Percentiles rank a stretch among this genome's conserved stretches.
These are phyloP conservation scores for Tamandua tetradactyla DNA, from an alignment of 2,797 vertebrate genomes.

Conservation along the genomic window DNA sequence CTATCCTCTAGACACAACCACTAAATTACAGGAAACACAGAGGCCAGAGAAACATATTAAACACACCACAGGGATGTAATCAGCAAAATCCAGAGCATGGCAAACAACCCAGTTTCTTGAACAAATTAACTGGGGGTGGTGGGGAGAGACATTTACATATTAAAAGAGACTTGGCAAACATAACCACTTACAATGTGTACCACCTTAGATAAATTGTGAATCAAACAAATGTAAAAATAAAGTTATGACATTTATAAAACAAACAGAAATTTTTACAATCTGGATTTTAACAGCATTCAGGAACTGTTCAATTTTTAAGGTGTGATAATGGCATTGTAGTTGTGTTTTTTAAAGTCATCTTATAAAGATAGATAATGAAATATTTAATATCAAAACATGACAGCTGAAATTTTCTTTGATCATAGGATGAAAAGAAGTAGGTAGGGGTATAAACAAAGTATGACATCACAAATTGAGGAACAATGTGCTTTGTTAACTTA, in stretches of 20 bases:
- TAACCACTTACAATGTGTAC: constrained; percentile 17
- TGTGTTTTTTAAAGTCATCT: constrained; percentile 20
- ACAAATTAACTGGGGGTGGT: constrained; percentile 32
- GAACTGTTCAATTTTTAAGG: constrained; percentile 35
- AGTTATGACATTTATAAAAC: neutral
- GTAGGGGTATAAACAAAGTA: neutral
- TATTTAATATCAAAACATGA: constrained; percentile 27
- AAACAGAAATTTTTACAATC: neutral
- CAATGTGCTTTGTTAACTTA: constrained; percentile 9
- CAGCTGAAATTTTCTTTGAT: constrained; percentile 10
- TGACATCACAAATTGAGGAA: neutral
- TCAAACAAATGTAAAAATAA: constrained; percentile 38
- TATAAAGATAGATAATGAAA: neutral
- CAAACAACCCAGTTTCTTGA: constrained; percentile 17
- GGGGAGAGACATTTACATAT: no score
- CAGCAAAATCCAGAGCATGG: neutral
- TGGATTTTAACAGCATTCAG: constrained; percentile 2
- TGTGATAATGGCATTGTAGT: neutral
- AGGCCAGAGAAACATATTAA: constrained; percentile 5
- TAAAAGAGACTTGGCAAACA: neutral
- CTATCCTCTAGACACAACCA: neutral
- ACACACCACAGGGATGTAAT: neutral
- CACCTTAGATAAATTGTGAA: neutral
- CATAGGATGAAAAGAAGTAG: neutral
- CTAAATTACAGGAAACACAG: constrained; percentile 17